A percentile compares a stretch with the other conserved stretches of the same genome.
These are phyloP conservation scores for Rutilus rutilus DNA, from an alignment of 2,113 vertebrate species.

Conservation along the genomic window DNA sequence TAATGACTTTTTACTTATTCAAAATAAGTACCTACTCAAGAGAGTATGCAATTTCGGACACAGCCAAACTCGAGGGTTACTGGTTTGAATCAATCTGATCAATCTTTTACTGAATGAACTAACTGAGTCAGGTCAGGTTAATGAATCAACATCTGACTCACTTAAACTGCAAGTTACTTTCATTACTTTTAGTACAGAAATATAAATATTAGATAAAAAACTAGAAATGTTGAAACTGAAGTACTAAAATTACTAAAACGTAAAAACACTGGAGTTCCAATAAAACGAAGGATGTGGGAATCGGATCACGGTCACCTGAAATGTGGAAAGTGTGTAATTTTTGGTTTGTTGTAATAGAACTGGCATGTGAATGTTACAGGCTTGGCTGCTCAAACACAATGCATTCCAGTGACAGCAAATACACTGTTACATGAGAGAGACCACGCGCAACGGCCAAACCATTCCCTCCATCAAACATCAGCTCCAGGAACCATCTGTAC, in stretches of 20 bases:
- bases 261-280: not conserved
- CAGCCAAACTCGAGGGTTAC: no score
- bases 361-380: constrained; percentile 58
- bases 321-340: constrained; percentile 7
- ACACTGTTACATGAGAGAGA: constrained; percentile 59
- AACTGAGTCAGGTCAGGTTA: no score
- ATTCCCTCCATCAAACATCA: constrained; percentile 27
- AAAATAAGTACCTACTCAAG: no score
- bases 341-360: constrained; percentile 52
- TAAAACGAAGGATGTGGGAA: not conserved
- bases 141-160: no score
- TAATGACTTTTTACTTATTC: no score
- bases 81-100: no score
- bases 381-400: constrained; percentile 77
- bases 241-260: not conserved
- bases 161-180: no score
- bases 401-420: constrained; percentile 60
- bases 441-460: constrained; percentile 52
- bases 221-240: not conserved
- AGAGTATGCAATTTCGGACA: no score
- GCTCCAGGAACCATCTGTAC: constrained; percentile 23
- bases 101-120: no score
- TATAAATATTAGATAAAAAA: not conserved
- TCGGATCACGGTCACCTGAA: not conserved
- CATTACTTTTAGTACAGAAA: not conserved